Conservation (phyloP, 2,113 vertebrate genomes). For the Pachycephala philippinensis region DNA sequence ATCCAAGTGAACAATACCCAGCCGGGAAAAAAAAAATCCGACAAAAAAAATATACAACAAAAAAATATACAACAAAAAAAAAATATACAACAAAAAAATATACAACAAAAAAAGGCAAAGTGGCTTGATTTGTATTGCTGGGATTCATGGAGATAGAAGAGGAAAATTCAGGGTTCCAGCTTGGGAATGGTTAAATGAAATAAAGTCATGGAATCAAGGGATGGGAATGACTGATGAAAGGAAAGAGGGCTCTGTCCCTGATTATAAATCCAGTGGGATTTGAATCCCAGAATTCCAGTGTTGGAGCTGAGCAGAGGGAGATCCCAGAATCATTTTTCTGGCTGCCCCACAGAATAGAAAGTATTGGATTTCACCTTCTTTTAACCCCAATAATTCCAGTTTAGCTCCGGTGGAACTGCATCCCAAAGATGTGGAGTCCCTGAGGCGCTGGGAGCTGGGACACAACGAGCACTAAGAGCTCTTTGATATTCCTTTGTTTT, state of each 20-base stretch:
- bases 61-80: background rate
- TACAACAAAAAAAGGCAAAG: background rate
- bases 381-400: background rate
- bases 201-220: background rate
- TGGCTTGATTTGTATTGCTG: accelerated
- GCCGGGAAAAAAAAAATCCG: background rate
- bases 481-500: background rate
- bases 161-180: background rate
- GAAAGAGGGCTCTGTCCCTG: background rate
- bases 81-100: too few relatives aligned
- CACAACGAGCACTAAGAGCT: background rate
- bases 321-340: background rate
- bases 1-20: background rate
- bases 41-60: background rate
- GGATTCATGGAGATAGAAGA: background rate
- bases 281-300: background rate
- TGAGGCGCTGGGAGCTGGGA: background rate
- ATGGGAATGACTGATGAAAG: background rate
- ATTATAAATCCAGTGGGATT: background rate
- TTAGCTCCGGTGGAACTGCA: background rate
- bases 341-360: background rate
- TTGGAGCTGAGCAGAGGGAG: background rate
- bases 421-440: background rate
- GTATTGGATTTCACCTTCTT: background rate
- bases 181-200: background rate